Base-by-base conservation (phyloP, 1,140 invertebrate species). In the Halesus radiatus region DNA sequence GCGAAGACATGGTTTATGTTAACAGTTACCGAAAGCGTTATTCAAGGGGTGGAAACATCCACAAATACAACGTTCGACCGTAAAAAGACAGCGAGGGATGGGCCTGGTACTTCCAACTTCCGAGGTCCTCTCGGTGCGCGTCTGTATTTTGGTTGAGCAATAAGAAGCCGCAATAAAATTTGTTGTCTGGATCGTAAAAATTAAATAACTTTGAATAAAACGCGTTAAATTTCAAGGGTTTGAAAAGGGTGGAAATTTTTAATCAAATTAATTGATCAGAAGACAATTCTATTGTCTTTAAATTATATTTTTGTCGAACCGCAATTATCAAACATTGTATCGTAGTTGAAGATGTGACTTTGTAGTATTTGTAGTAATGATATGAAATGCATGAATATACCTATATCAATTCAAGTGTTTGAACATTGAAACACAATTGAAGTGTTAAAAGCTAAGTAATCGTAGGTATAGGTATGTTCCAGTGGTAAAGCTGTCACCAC, bases 1-100 rank as follows among this genome's bases (percentile, higher is more conserved):
- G 32, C 64, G 45, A 52, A 53, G 70, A 62, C 76, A 79, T 78
- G 81, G 66, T 80, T 82, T 82, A 80, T 82, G 81, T 80, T 77
- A 77, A 77, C 73, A 32, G 78, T 76, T 81, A 76, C 20, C n/a
- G 26, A 54, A 52, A 79, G 52, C 23, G n/a, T 22, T 74, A 74
- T 54, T 54, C 26, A 26, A 56, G 70, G 70, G 70, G 70, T 54
- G 70, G 70, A 54, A 54, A 74, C 22, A 29, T 74, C 23, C 56
- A 15, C 70, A 45, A 74, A 58, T 74, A 32, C 56, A 58, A 56
- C 22, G 53, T 29, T 74, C 72, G 37, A 10, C 37, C 37, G 32
- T 74, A 58, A 58, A 74, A 26, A 74, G 50, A 20, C 52, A 16
- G 50, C 37, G 72, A 29, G 53, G 68, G 37, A 72, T 72, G 68